Base-by-base conservation (phyloP, 2,888 invertebrate species). In the Malacosoma neustria region DNA sequence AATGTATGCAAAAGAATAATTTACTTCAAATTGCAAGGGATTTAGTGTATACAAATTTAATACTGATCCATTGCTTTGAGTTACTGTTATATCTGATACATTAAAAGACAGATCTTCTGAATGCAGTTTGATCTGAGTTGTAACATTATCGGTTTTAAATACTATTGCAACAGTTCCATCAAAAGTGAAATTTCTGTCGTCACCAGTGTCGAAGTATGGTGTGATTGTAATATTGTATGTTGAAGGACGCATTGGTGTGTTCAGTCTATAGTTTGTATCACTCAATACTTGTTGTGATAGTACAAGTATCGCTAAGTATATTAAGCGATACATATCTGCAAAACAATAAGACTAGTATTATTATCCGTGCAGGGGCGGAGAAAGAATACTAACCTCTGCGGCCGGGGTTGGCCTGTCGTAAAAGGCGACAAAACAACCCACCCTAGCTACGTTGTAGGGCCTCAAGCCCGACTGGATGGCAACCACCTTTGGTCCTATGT, bases 161-260 rank as follows among this genome's bases (percentile, higher is more conserved):
- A 52, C 59, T 9, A 89, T 88, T 12, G 54, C 58, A 0, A 87
- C 82, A 48, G 63, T 66, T 7, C 89, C 89, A 3, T 72, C 61
- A 40, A 88, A 89, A 0, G 71, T 76, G 46, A 88, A 88, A 0
- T 62, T 67, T 30, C 44, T 61, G 0, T 57, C 62, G 34, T 80
- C 61, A 1, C 59, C 63, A 1, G 81, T 80, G 2, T 84, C 67
- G 3, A 90, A 80, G 44, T 87, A 79, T 1, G 90, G 89, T 0
- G 66, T 73, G 3, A 92, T 62, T 0, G 66, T 53, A 1, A 91
- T 65, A 0, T 80, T 67, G 46, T 92, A 92, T 1, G 68, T 61
- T 3, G 54, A 61, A 0, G 91, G 91, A 4, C 48, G 51, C 1
- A 91, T 71, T 0, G 69, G 56, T 0, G 71, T 69, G 38, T 80